Percentiles rank a stretch among this genome's conserved stretches.
Evolutionary conservation across 2,888 invertebrate genomes (phyloP).

Genomic region (Mellilla xanthometata): DNA sequence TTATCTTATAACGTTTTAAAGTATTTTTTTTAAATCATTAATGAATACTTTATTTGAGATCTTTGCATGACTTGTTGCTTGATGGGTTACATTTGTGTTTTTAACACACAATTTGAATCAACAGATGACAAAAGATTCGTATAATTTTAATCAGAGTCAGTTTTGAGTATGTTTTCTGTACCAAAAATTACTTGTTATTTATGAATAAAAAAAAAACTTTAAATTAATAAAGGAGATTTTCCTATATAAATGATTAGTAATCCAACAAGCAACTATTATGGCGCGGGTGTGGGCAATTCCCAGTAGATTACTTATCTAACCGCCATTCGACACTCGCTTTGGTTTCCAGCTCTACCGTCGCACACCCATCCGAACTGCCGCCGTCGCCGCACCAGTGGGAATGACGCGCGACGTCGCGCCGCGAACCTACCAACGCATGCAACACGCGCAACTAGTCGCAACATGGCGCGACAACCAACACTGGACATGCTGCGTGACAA

Average conservation of each 20-base stretch:
- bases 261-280: slow-evolving; percentile 34
- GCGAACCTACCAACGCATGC: slow-evolving; percentile 11
- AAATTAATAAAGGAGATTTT: no score
- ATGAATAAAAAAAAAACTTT: no score
- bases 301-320: slow-evolving; percentile 31
- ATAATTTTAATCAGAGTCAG: no score
- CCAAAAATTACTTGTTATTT: no score
- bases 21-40: slow-evolving; percentile 26
- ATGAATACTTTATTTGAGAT: slow-evolving; percentile 32
- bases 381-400: slow-evolving; percentile 99
- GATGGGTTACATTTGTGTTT: slow-evolving; percentile 46
- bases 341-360: slow-evolving; percentile 95
- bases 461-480: not conserved
- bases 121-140: no score
- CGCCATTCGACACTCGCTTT: slow-evolving; percentile 32
- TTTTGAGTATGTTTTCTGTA: no score
- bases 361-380: slow-evolving; percentile 98
- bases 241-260: no score
- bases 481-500: no score
- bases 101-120: no score
- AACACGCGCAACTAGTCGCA: slow-evolving; percentile 5
- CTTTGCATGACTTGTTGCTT: slow-evolving; percentile 61
- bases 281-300: slow-evolving; percentile 49
- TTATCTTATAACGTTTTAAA: no score
- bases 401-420: slow-evolving; percentile 85